phyloP scores from a whole-genome alignment of 2,113 vertebrate genomes.

The Lasiurus borealis region DNA sequence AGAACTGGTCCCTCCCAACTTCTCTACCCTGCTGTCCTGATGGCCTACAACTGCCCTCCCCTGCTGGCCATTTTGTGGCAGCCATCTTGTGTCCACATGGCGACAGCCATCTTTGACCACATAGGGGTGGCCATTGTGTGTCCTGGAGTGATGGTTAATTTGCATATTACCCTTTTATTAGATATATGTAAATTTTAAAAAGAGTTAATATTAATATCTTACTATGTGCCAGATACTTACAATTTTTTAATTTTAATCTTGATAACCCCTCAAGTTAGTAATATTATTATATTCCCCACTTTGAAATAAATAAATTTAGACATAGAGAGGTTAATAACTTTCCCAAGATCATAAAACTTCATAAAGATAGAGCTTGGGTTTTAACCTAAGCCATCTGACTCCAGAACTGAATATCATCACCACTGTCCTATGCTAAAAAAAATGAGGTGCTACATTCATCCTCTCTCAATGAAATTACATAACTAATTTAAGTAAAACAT shows the following conservation, averaged over 20 bases:
- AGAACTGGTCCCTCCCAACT: no score
- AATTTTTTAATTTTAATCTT: conserved; percentile 41
- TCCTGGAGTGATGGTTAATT: no score
- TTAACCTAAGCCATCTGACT: not conserved
- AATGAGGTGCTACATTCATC: not conserved
- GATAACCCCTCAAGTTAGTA: not conserved
- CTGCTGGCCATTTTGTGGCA: no score
- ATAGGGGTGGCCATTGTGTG: no score
- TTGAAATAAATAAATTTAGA: not conserved
- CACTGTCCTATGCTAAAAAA: not conserved
- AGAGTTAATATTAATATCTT: not conserved
- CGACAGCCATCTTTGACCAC: no score
- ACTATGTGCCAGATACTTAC: not conserved
- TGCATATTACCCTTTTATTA: no score
- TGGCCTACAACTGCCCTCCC: no score
- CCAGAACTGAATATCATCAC: not conserved
- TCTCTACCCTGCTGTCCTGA: no score
- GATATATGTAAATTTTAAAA: not conserved
- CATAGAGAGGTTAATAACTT: not conserved
- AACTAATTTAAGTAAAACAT: not conserved
- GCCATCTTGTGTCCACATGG: no score
- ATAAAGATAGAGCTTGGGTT: not conserved
- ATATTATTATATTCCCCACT: not conserved
- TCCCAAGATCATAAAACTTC: not conserved
- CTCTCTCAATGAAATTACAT: not conserved